Conservation (phyloP, 2,797 vertebrate genomes). For the Takifugu ocellatus region DNA sequence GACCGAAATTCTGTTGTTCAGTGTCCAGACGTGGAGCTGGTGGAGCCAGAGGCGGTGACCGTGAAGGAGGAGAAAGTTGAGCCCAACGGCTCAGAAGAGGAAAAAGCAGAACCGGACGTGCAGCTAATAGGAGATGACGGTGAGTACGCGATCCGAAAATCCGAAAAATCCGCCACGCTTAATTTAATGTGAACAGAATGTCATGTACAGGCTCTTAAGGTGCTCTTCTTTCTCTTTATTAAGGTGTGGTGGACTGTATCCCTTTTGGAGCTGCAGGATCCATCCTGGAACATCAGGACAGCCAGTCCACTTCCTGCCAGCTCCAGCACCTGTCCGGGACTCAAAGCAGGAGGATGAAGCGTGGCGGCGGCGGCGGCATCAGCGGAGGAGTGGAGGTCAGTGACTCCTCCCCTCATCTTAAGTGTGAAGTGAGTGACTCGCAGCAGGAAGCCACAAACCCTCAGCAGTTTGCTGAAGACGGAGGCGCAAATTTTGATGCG, state of each 20-base stretch:
- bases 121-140: conserved; percentile 64
- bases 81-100: conserved; percentile 16
- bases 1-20: conserved; percentile 19
- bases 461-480: conserved; percentile 14
- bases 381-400: conserved; percentile 79
- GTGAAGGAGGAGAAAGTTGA: conserved; percentile 73
- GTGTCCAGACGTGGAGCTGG: conserved; percentile 63
- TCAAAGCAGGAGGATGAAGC: conserved; percentile 43
- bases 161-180: too few species aligned
- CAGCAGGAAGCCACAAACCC: conserved; percentile 35
- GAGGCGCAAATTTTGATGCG: conserved; percentile 36
- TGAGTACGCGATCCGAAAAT: conserved; percentile 38
- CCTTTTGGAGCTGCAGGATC: conserved; percentile 22
- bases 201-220: not conserved
- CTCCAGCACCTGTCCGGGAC: conserved; percentile 18
- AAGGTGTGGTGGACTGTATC: conserved; percentile 55
- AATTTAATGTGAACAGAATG: too few species aligned
- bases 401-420: conserved; percentile 78
- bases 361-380: conserved; percentile 32
- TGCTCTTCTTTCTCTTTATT: not conserved
- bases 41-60: conserved; percentile 49
- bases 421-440: conserved; percentile 57
- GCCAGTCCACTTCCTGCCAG: conserved; percentile 28
- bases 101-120: conserved; percentile 40
- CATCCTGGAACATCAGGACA: conserved; percentile 37